These are phyloP conservation scores for Luperina testacea DNA, from an alignment of 2,888 invertebrate species.

Conservation along the genomic window DNA sequence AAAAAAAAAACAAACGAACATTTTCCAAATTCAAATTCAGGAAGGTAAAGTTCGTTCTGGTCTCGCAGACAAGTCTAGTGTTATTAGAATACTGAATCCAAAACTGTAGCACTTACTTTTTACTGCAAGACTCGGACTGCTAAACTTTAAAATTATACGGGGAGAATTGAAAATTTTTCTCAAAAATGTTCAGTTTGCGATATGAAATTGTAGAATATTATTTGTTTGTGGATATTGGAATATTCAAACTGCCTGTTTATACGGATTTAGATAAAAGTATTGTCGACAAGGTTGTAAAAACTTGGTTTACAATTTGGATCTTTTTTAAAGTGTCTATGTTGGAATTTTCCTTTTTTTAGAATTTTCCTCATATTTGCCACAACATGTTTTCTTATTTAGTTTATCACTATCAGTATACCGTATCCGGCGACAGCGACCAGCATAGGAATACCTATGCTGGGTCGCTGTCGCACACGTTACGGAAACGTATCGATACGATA, in stretches of 20 bases:
- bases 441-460: too few species aligned
- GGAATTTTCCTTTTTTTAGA: not conserved
- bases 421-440: too few species aligned
- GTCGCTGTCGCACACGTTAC: too few species aligned
- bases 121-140: conserved; percentile 56
- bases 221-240: conserved; percentile 50
- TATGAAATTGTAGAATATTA: conserved; percentile 50
- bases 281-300: not conserved
- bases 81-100: conserved; percentile 63
- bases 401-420: too few species aligned
- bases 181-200: conserved; percentile 43
- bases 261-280: conserved; percentile 8
- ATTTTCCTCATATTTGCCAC: not conserved
- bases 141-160: conserved; percentile 66
- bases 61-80: conserved; percentile 46
- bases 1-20: conserved; percentile 8
- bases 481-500: too few species aligned
- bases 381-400: not conserved
- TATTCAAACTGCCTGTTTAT: conserved; percentile 38
- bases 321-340: not conserved
- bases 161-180: conserved; percentile 56
- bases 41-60: conserved; percentile 40
- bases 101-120: conserved; percentile 68
- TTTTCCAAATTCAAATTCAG: conserved; percentile 40
- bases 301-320: not conserved